Conservation (phyloP, 1,140 invertebrate genomes). For the Aradophagus sp. region DNA sequence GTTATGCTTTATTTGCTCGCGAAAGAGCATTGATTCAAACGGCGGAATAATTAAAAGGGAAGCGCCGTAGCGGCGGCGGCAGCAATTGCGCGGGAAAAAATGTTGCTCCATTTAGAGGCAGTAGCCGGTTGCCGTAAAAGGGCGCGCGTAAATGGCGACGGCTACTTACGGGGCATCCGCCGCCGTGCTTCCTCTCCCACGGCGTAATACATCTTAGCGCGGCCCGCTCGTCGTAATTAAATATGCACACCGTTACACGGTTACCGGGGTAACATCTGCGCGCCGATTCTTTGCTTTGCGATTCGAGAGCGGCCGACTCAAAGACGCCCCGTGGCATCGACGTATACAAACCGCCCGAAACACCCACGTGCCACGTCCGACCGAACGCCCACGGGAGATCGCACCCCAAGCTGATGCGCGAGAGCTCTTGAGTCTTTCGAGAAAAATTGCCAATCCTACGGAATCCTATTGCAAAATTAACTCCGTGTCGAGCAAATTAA, state of each 20-base stretch:
- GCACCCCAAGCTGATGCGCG: no score
- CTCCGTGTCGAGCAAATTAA: no score
- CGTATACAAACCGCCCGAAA: no score
- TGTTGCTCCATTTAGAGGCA: conserved; percentile 28
- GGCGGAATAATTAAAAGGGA: conserved; percentile 45
- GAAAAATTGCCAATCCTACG: no score
- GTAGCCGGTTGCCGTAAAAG: conserved; percentile 28
- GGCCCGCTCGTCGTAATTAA: conserved; percentile 55
- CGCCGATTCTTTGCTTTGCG: conserved; percentile 49
- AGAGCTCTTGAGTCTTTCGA: no score
- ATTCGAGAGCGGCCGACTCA: conserved; percentile 30
- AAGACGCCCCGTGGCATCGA: conserved; percentile 37
- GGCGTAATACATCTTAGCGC: conserved; percentile 42
- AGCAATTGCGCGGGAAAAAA: conserved; percentile 36
- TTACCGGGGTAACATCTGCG: conserved; percentile 58
- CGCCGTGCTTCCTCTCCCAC: no score
- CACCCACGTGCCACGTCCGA: no score
- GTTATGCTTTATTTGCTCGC: conserved; percentile 41
- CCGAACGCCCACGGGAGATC: no score
- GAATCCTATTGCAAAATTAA: no score
- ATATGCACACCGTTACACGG: conserved; percentile 56
- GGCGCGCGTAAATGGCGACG: conserved; percentile 37
- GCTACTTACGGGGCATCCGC: conserved; percentile 44
- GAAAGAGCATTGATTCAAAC: conserved; percentile 35
- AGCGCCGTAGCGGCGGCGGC: conserved; percentile 29